Evolutionary conservation across 2,888 invertebrate species (phyloP).

Genomic region (Lypha dubia): DNA sequence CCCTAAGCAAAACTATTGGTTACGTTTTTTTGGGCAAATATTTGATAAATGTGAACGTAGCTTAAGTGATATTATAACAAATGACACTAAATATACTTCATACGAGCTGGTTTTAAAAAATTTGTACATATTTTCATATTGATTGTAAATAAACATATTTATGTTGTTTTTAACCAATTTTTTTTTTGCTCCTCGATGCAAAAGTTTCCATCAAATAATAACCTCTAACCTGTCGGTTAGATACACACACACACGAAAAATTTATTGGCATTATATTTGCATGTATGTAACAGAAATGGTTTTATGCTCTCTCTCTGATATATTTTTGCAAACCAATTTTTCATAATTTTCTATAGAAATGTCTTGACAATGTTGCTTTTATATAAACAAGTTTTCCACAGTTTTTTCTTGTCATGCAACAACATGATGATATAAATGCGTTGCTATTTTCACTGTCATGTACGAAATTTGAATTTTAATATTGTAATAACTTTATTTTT

Average conservation of each 20-base stretch:
- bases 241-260: neutral
- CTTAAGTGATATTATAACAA: too few relatives aligned
- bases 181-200: too few relatives aligned
- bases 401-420: neutral
- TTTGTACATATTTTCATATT: too few relatives aligned
- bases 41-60: too few relatives aligned
- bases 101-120: too few relatives aligned
- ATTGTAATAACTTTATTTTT: slow-evolving; percentile 50
- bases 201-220: neutral
- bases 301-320: neutral
- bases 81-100: too few relatives aligned
- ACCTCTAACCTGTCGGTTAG: neutral
- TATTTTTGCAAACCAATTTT: neutral
- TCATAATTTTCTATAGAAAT: neutral
- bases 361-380: neutral
- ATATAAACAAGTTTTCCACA: neutral
- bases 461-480: slow-evolving; percentile 55
- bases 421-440: slow-evolving; percentile 25
- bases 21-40: too few relatives aligned
- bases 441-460: slow-evolving; percentile 42
- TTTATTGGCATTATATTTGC: neutral
- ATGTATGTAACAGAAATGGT: neutral
- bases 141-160: too few relatives aligned
- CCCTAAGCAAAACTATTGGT: too few relatives aligned
- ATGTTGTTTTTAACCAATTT: too few relatives aligned